phyloP scores from a whole-genome alignment of 2,113 vertebrate genomes.

The Ramphastos sulfuratus region DNA sequence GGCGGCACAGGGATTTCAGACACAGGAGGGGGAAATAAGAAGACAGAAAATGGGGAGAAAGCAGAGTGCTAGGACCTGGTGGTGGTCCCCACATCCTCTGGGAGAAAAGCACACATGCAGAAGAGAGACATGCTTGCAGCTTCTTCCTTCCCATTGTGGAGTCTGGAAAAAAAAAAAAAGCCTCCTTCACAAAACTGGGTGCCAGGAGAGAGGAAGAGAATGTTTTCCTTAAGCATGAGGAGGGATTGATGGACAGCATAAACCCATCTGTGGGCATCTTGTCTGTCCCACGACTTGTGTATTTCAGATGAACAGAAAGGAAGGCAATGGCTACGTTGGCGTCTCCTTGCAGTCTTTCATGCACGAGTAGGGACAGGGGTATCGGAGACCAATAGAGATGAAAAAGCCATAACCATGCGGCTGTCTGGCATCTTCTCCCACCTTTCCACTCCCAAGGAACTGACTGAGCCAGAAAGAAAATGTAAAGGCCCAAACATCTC shows the following conservation, averaged over 20 bases:
- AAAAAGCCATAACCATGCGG: background rate
- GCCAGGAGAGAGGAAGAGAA: background rate
- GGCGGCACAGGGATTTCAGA: background rate
- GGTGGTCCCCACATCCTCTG: background rate
- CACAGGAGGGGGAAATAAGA: background rate
- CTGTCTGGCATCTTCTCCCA: background rate
- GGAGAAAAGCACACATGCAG: background rate
- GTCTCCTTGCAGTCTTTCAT: background rate
- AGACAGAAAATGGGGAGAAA: background rate
- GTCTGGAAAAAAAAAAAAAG: background rate
- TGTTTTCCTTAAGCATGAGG: background rate
- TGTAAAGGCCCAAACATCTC: background rate
- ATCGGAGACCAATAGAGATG: background rate
- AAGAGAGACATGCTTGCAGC: background rate
- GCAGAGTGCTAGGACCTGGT: background rate
- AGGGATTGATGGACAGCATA: background rate
- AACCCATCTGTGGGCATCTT: background rate
- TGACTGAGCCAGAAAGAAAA: background rate
- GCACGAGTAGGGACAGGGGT: background rate
- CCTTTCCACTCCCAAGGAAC: background rate
- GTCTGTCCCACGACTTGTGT: background rate
- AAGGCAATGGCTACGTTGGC: background rate
- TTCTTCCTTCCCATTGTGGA: fast-evolving
- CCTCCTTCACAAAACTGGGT: background rate
- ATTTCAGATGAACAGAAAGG: background rate